These are phyloP conservation scores for Pseudomyrmex gracilis DNA, from an alignment of 1,140 invertebrate species.

Conservation along the genomic window DNA sequence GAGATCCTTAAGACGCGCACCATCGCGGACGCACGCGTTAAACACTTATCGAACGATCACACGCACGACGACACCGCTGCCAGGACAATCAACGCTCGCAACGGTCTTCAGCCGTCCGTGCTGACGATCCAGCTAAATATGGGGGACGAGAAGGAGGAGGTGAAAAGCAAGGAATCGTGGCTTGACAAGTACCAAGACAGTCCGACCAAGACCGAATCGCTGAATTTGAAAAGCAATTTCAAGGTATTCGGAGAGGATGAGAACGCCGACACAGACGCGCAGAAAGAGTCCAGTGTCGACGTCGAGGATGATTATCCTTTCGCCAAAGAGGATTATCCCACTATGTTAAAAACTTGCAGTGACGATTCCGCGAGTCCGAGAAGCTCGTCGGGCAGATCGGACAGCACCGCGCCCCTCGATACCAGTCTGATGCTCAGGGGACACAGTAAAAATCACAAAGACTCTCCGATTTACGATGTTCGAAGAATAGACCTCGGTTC, in stretches of 20 bases:
- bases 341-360: conserved; percentile 84
- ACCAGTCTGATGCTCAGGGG: conserved; percentile 75
- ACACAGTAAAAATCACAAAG: conserved; percentile 65
- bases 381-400: conserved; percentile 83
- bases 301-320: conserved; percentile 83
- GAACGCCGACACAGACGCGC: conserved; percentile 57
- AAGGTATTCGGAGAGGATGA: conserved; percentile 66
- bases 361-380: conserved; percentile 83
- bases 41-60: conserved; percentile 69
- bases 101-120: conserved; percentile 83
- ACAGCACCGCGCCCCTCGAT: conserved; percentile 82
- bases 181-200: conserved; percentile 7
- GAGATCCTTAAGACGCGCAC: conserved; percentile 66
- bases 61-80: conserved; percentile 54
- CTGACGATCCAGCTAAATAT: conserved; percentile 85
- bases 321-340: conserved; percentile 84
- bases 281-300: conserved; percentile 80
- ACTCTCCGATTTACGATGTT: conserved; percentile 78
- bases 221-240: conserved; percentile 70
- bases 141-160: conserved; percentile 65
- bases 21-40: conserved; percentile 66
- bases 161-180: conserved; percentile 12
- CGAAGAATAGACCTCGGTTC: conserved; percentile 82
- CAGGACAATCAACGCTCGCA: conserved; percentile 58
- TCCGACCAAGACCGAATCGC: conserved; percentile 11